These are phyloP conservation scores for Pteruthius melanotis DNA, from an alignment of 2,113 vertebrate genomes.

Conservation along the genomic window DNA sequence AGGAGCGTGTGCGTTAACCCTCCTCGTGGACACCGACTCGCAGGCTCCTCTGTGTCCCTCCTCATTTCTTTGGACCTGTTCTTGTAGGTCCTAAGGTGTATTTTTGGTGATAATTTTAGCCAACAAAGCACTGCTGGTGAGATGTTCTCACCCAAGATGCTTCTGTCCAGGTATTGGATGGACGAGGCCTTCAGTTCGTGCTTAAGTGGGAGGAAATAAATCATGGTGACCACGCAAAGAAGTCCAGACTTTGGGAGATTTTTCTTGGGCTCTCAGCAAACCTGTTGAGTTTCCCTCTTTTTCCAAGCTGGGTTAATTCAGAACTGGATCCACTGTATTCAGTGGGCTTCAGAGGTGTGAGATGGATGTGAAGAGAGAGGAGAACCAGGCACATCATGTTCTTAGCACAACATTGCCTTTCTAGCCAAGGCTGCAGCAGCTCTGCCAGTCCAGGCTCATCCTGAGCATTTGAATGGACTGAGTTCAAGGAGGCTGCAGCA, in stretches of 20 bases:
- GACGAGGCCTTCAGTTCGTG: not conserved
- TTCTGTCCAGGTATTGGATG: not conserved
- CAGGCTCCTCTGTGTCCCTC: not conserved
- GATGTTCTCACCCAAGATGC: not conserved
- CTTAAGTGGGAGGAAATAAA: not conserved
- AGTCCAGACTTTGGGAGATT: not conserved
- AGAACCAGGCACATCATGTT: not conserved
- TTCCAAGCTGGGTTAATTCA: not conserved
- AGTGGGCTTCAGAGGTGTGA: not conserved
- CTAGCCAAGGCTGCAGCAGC: not conserved
- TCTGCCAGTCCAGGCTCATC: not conserved
- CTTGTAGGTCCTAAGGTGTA: not conserved
- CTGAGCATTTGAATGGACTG: not conserved
- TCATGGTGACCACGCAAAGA: not conserved
- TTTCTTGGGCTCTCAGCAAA: not conserved
- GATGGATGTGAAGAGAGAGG: not conserved
- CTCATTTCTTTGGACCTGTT: not conserved
- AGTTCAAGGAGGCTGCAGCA: not conserved
- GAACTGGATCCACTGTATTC: not conserved
- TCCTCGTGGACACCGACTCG: not conserved
- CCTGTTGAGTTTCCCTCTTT: not conserved
- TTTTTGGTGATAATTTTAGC: not conserved
- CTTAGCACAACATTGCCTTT: not conserved
- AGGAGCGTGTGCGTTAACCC: not conserved
- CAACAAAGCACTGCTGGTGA: not conserved